Base-by-base conservation (phyloP, 2,888 invertebrate genomes). In the Zaprionus obscuricornis region DNA sequence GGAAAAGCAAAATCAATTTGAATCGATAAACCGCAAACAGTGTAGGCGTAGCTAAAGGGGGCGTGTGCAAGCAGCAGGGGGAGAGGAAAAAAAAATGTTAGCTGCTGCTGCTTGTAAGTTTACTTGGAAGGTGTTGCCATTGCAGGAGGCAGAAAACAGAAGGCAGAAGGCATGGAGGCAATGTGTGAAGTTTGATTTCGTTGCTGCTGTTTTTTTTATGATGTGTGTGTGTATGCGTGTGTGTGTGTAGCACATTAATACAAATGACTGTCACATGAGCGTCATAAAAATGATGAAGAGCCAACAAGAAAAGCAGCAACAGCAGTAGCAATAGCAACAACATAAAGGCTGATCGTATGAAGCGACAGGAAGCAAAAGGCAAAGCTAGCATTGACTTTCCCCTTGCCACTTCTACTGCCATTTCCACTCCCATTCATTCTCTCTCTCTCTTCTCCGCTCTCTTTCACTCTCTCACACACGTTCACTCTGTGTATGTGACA, bases 251-350 rank as follows among this genome's bases (percentile, higher is more conserved):
- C 65, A 77, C 78, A 77, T 82, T 77, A 74, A 82, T 77, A 82
- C 77, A 82, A 77, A 82, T 82, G 77, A 82, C 82, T 82, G 77
- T 82, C 82, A 82, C 77, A 77, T 77, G 77, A 77, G 82, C 74
- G 82, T 82, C 78, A 77, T 82, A 77, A 77, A 77, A 77, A 77
- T 77, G 77, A 77, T 77, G 74, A 74, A 82, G 82, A 82, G 82
- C 34, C 69, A 34, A 31, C 73, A 56, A 26, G 37, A 58, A 20
- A 17, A 27, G 27, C 22, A 56, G 17, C 34, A 54, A 27, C 42
- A 54, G 26, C 42, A 42, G 20, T 33, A 56, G 10, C 54, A 49
- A 58, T 58, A 63, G 52, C 56, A 54, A 40, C 49, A 51, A 39
- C 39, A 37, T 52, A 74, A 77, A 66, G 59, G 66, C 74, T 70